Evolutionary conservation across 64 coral and sea anemone species (phyloP).

Genomic region (Porites lutea): DNA sequence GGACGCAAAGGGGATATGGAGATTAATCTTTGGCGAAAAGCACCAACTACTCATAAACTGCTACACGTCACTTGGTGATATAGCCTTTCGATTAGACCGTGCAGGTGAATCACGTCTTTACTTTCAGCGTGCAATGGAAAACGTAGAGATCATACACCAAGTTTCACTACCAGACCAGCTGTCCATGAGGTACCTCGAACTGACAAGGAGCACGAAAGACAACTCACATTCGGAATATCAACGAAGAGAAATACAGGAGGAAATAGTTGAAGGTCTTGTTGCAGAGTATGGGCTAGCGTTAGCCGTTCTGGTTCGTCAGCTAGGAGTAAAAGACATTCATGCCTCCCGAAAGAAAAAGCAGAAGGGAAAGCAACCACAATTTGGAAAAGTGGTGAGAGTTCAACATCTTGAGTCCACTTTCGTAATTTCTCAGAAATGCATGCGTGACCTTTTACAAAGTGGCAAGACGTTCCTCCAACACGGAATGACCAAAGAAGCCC

Average conservation of each 20-base stretch:
- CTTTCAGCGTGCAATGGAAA: conserved; percentile 5
- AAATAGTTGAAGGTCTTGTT: not conserved
- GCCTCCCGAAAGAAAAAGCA: not conserved
- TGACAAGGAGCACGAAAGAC: not conserved
- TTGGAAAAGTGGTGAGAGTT: no score
- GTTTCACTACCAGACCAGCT: not conserved
- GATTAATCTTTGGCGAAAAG: not conserved
- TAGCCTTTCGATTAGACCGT: not conserved
- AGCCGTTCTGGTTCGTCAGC: not conserved
- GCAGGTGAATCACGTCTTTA: not conserved
- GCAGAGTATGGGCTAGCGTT: conserved; percentile 3
- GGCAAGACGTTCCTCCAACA: not conserved
- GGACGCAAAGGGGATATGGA: not conserved
- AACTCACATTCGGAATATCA: no score
- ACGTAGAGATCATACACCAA: not conserved
- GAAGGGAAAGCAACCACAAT: not conserved
- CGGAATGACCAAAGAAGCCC: conserved; percentile 9
- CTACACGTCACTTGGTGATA: not conserved
- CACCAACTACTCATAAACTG: conserved; percentile 1
- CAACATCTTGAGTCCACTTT: not conserved
- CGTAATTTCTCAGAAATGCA: not conserved
- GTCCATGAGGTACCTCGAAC: not conserved
- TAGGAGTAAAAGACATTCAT: not conserved
- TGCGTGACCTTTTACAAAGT: not conserved
- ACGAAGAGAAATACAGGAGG: not conserved